Evolutionary conservation across 2,888 invertebrate species (phyloP).

Genomic region (Erebia epiphron): DNA sequence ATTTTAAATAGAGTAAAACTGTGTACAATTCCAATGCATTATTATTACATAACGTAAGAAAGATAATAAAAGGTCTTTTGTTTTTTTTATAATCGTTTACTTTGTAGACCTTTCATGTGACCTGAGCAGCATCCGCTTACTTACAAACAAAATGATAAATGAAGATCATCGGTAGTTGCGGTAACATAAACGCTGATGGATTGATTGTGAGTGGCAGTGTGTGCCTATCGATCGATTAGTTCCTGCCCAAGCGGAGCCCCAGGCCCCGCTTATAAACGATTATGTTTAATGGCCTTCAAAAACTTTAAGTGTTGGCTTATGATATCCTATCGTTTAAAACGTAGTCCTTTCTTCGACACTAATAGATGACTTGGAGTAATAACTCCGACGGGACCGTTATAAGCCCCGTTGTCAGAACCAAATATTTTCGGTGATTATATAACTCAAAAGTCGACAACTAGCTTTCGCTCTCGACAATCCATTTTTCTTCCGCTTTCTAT

Average conservation of each 20-base stretch:
- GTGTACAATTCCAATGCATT: conserved; percentile 19
- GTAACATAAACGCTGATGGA: conserved; percentile 80
- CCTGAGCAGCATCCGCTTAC: conserved; percentile 72
- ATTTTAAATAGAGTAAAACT: conserved; percentile 34
- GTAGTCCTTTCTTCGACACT: conserved; percentile 60
- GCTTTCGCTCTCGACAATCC: conserved; percentile 48
- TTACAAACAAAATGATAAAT: conserved; percentile 81
- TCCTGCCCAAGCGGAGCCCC: conserved; percentile 65
- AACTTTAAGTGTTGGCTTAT: conserved; percentile 68
- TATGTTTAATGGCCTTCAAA: conserved; percentile 77
- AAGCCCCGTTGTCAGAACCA: conserved; percentile 46
- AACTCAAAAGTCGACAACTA: conserved; percentile 45
- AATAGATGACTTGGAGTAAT: conserved; percentile 56
- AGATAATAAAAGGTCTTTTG: conserved; percentile 11
- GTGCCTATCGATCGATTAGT: conserved; percentile 79
- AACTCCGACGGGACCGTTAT: conserved; percentile 51
- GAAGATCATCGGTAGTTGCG: conserved; percentile 77
- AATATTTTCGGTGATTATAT: conserved; percentile 36
- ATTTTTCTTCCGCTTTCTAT: conserved; percentile 48
- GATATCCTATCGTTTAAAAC: conserved; percentile 48
- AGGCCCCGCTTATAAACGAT: conserved; percentile 69
- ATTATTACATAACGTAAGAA: conserved; percentile 13
- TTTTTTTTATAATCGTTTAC: conserved; percentile 4
- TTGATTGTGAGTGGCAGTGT: conserved; percentile 77
- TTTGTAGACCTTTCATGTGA: conserved; percentile 65